Evolutionary conservation across 2,797 vertebrate genomes (phyloP).

Genomic region (Danio choprae): DNA sequence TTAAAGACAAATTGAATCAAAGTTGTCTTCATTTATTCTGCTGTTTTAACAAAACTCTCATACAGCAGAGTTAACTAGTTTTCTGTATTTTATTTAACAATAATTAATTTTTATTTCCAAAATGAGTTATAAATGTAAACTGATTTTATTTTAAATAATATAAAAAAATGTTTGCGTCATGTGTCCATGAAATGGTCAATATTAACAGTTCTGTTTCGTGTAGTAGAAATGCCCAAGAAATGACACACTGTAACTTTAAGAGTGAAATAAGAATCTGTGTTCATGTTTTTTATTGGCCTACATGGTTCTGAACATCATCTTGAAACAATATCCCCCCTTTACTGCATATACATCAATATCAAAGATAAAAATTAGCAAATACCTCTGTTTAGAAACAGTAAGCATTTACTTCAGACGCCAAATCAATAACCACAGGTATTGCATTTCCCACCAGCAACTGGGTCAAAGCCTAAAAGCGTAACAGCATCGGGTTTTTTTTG

Average conservation of each 20-base stretch:
- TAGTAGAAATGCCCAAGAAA: background rate
- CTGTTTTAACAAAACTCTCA: no score
- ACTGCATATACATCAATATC: slow-evolving; percentile 14
- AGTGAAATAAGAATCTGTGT: background rate
- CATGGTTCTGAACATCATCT: background rate
- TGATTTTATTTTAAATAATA: no score
- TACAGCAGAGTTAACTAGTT: no score
- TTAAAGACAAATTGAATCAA: no score
- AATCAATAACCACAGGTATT: slow-evolving; percentile 39
- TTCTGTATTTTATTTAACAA: no score
- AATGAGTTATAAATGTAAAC: no score
- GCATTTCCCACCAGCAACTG: slow-evolving; percentile 13
- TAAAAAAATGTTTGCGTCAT: no score
- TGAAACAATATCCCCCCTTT: slow-evolving; percentile 19
- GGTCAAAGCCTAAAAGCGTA: slow-evolving; percentile 15
- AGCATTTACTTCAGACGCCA: slow-evolving; percentile 20
- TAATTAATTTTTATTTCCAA: no score
- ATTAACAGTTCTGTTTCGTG: background rate
- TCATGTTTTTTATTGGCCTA: slow-evolving; percentile 8
- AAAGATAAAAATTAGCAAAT: slow-evolving; percentile 12
- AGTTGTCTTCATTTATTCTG: no score
- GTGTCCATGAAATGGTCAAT: no score
- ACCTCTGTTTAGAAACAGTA: slow-evolving; percentile 3
- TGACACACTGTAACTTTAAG: background rate
- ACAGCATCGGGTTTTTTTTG: background rate